These are phyloP conservation scores for Apolygus lucorum DNA, from an alignment of 1,140 invertebrate species.

Conservation along the genomic window DNA sequence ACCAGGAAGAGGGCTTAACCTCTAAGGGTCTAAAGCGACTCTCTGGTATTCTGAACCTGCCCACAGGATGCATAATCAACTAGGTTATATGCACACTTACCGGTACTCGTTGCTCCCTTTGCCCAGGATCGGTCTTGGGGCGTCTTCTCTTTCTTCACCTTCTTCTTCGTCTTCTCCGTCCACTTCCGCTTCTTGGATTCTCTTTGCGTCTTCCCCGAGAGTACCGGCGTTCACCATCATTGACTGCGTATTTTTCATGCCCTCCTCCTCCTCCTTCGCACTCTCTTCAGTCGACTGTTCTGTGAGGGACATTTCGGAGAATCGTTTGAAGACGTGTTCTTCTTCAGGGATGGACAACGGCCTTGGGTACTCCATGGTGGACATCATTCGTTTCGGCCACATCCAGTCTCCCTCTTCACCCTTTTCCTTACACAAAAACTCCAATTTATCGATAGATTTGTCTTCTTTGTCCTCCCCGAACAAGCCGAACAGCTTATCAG, in stretches of 20 bases:
- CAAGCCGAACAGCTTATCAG: slow-evolving; percentile 27
- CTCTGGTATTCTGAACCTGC: too few species aligned
- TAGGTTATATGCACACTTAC: too few species aligned
- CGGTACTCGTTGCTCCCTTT: slow-evolving; percentile 63
- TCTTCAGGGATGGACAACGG: slow-evolving; percentile 10
- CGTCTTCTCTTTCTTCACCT: not conserved
- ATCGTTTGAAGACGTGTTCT: slow-evolving; percentile 10
- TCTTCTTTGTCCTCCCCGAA: slow-evolving; percentile 14
- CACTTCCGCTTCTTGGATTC: not conserved
- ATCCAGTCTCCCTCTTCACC: slow-evolving; percentile 10
- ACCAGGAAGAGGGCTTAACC: too few species aligned
- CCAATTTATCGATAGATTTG: not conserved
- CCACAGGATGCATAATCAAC: too few species aligned
- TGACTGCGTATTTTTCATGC: not conserved
- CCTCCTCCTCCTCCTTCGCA: not conserved
- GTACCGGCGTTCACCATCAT: not conserved
- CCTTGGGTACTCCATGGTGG: slow-evolving; percentile 16
- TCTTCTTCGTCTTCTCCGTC: not conserved
- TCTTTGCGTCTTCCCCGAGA: not conserved
- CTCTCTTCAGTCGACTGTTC: not conserved
- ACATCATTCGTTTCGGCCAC: slow-evolving; percentile 10
- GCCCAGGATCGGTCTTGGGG: slow-evolving; percentile 45
- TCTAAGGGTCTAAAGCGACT: too few species aligned
- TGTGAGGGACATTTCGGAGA: not conserved
- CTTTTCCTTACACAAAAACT: not conserved